Evolutionary conservation across 2,113 vertebrate genomes (phyloP).

Genomic region (Caracal caracal): DNA sequence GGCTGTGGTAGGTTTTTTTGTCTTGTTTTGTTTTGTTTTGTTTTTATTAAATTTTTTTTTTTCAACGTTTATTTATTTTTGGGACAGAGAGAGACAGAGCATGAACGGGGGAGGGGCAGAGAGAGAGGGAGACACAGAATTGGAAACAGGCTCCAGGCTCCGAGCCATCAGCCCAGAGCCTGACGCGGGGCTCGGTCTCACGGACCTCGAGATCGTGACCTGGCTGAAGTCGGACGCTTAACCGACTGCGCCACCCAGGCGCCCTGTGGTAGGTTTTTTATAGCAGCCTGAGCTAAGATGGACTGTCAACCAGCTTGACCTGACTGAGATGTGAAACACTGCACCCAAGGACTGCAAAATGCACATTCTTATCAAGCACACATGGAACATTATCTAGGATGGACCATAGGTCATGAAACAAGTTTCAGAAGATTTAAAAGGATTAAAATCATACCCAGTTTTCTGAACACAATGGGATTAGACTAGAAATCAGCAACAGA

Average conservation of each 20-base stretch:
- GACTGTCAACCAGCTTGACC: not conserved
- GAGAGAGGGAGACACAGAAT: too few relatives aligned
- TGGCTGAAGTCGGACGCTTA: too few relatives aligned
- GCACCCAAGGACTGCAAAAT: not conserved
- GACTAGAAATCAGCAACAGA: slow-evolving; percentile 6
- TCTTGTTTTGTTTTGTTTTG: not conserved
- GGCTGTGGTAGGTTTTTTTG: not conserved
- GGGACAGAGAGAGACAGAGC: too few relatives aligned
- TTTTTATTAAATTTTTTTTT: not conserved
- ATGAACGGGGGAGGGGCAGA: too few relatives aligned
- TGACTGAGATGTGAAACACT: not conserved
- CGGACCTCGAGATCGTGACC: too few relatives aligned
- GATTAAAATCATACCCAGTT: not conserved
- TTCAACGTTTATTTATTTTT: too few relatives aligned
- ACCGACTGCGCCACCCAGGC: too few relatives aligned
- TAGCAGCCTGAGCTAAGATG: not conserved
- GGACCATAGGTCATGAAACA: not conserved
- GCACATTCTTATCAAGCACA: not conserved
- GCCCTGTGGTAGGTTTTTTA: not conserved
- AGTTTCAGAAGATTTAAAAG: not conserved
- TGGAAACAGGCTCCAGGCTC: too few relatives aligned
- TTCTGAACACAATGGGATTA: not conserved
- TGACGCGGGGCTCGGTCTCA: too few relatives aligned
- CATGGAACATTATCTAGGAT: not conserved
- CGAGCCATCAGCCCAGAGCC: too few relatives aligned